Percentiles rank a stretch among this genome's conserved stretches.
phyloP scores from a whole-genome alignment of 2,113 vertebrate species.

The Puffinus mauretanicus region DNA sequence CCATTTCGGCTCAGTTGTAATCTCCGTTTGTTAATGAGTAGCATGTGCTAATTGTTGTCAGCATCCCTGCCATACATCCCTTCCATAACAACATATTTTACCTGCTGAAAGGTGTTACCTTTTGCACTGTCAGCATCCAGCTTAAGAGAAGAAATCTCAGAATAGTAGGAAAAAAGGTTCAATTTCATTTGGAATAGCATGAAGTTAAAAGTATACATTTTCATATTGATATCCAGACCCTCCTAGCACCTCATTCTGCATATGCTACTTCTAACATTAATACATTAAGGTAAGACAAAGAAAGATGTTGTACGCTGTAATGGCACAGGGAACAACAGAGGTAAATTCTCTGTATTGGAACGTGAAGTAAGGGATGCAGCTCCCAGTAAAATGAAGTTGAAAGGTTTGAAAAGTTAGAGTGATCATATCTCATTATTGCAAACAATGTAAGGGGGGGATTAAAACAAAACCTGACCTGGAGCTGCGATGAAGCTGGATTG shows the following conservation, averaged over 20 bases:
- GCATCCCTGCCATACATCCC: slow-evolving; percentile 69
- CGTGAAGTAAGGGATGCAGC: neutral
- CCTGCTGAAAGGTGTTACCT: slow-evolving; percentile 75
- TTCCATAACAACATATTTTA: slow-evolving; percentile 70
- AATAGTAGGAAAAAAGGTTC: slow-evolving; percentile 5
- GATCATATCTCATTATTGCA: slow-evolving; percentile 35
- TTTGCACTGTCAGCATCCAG: slow-evolving; percentile 20
- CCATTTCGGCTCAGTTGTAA: slow-evolving; percentile 84
- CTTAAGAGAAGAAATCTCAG: neutral
- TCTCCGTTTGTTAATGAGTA: slow-evolving; percentile 95
- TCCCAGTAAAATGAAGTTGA: neutral
- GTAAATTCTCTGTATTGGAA: neutral
- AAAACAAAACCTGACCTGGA: slow-evolving; percentile 35
- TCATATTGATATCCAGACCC: neutral
- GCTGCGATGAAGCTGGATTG: neutral
- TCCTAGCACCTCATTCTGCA: neutral
- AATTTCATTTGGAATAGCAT: neutral
- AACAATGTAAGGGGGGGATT: neutral
- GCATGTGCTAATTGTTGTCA: slow-evolving; percentile 97
- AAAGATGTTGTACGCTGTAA: neutral
- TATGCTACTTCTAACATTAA: slow-evolving; percentile 12
- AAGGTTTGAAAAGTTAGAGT: slow-evolving; percentile 43
- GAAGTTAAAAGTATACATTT: neutral
- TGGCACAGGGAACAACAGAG: neutral
- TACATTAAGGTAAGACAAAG: slow-evolving; percentile 38